Percentiles rank a stretch among this genome's conserved stretches.
These are phyloP conservation scores for Isichthys henryi DNA, from an alignment of 2,113 vertebrate genomes.

Conservation along the genomic window DNA sequence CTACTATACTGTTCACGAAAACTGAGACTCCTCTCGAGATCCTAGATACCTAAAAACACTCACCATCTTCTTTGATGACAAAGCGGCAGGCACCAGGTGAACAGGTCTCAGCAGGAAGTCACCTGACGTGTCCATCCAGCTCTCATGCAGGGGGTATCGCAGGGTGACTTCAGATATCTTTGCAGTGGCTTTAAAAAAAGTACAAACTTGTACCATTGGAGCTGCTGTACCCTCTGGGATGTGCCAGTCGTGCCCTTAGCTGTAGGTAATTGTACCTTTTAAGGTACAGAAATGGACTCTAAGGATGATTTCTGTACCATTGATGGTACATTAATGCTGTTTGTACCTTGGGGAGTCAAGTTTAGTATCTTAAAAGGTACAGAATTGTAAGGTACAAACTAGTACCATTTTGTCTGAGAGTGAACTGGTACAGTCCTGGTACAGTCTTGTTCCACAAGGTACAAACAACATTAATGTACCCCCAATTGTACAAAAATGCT, in stretches of 20 bases:
- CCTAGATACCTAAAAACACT: background rate
- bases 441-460: background rate
- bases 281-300: too few relatives aligned
- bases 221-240: too few relatives aligned
- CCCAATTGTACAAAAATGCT: background rate
- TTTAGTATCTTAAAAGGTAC: too few relatives aligned
- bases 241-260: too few relatives aligned
- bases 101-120: background rate
- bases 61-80: background rate
- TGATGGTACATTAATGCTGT: too few relatives aligned
- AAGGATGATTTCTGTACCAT: too few relatives aligned
- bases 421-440: background rate
- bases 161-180: background rate
- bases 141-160: background rate
- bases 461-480: background rate
- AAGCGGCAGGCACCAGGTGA: background rate
- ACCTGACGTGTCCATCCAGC: background rate
- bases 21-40: background rate
- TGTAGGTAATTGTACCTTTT: too few relatives aligned
- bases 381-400: too few relatives aligned
- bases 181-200: background rate
- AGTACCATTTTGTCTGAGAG: too few relatives aligned
- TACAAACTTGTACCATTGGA: too few relatives aligned
- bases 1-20: background rate
- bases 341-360: too few relatives aligned